Conservation (phyloP, 1,140 invertebrate species). For the Dermatophagoides farinae region DNA sequence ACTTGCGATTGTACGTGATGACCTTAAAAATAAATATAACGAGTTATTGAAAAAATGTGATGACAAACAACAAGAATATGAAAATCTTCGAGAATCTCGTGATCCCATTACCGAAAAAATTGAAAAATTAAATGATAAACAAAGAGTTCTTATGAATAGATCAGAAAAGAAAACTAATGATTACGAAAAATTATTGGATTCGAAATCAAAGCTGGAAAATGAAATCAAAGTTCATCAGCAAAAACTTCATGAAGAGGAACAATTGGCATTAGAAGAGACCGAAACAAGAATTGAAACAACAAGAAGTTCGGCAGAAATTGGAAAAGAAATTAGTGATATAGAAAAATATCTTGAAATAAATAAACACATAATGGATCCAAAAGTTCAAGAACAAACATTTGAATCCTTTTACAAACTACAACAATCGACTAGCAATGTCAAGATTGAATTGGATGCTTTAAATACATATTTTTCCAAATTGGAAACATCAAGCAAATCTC, state of each 20-base stretch:
- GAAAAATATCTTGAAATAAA: conserved; percentile 14
- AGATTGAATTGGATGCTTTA: background rate
- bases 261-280: background rate
- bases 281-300: conserved; percentile 17
- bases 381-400: conserved; percentile 6
- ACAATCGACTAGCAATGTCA: background rate
- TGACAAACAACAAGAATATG: background rate
- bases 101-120: background rate
- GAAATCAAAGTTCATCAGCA: too few species aligned
- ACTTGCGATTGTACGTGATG: background rate
- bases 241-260: too few species aligned
- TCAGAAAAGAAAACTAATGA: background rate
- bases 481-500: background rate
- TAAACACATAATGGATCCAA: background rate
- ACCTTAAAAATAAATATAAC: background rate
- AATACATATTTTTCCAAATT: background rate
- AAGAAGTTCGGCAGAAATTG: background rate
- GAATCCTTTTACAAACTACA: background rate
- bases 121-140: background rate
- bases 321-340: background rate
- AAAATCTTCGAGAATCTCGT: background rate
- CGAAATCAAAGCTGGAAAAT: too few species aligned
- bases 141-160: background rate
- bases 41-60: background rate
- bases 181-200: background rate